These are phyloP conservation scores for Helicolenus hilgendorfi DNA, from an alignment of 2,797 vertebrate species.

Conservation along the genomic window DNA sequence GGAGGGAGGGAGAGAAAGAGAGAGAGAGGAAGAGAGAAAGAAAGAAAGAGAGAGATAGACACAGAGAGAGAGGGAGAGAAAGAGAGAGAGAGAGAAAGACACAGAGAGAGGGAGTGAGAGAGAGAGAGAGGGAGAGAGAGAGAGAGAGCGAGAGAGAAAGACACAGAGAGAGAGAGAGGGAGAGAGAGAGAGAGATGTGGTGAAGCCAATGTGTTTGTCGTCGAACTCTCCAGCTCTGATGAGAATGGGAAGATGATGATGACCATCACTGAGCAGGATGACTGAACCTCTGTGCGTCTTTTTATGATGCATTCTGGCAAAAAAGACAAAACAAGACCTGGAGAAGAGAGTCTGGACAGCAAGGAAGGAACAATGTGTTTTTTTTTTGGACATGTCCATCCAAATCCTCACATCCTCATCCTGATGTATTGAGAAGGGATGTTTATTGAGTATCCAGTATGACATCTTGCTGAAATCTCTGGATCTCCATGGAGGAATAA, in stretches of 20 bases:
- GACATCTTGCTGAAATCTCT: slow-evolving; percentile 42
- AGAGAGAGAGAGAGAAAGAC: slow-evolving; percentile 6
- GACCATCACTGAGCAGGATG: slow-evolving; percentile 57
- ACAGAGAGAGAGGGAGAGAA: neutral
- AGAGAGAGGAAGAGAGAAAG: slow-evolving; percentile 31
- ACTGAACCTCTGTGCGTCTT: slow-evolving; percentile 61
- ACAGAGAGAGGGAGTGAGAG: slow-evolving; percentile 37
- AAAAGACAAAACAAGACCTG: slow-evolving; percentile 20
- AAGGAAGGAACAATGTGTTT: slow-evolving; percentile 53
- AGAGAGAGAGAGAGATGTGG: slow-evolving; percentile 44
- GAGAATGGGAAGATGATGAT: slow-evolving; percentile 79
- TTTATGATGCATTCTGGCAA: slow-evolving; percentile 67
- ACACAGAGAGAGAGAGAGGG: too few relatives aligned
- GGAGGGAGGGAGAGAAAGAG: slow-evolving; percentile 16
- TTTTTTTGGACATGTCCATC: slow-evolving; percentile 61
- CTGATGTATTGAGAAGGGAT: slow-evolving; percentile 49
- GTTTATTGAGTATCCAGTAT: slow-evolving; percentile 55
- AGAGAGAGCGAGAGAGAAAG: neutral
- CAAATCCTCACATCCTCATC: slow-evolving; percentile 27
- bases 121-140: rapidly evolving
- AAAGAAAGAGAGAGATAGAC: slow-evolving; percentile 3
- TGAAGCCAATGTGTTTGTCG: slow-evolving; percentile 79
- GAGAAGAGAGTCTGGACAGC: slow-evolving; percentile 42
- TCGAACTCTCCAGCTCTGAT: slow-evolving; percentile 80
- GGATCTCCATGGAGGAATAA: slow-evolving; percentile 80